Conservation (phyloP, 2,797 vertebrate genomes). For the Myotis planiceps region DNA sequence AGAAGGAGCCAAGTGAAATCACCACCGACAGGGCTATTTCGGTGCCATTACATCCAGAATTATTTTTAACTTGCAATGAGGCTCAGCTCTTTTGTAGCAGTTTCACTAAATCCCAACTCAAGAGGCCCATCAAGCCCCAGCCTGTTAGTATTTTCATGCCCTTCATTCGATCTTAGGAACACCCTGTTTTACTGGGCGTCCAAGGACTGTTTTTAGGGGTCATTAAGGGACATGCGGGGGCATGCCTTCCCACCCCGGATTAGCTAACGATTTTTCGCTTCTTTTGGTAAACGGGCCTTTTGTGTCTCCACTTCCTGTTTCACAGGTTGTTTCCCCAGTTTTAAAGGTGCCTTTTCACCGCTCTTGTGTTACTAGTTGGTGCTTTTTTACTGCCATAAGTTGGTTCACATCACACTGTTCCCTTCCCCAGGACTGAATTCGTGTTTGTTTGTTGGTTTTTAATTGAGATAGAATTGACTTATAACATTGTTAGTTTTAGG, state of each 20-base stretch:
- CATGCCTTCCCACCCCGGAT: not conserved
- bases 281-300: not conserved
- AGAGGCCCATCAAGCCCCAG: not conserved
- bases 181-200: not conserved
- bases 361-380: not conserved
- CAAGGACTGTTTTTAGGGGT: not conserved
- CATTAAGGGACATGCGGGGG: not conserved
- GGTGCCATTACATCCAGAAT: not conserved
- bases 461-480: not conserved
- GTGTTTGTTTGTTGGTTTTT: not conserved
- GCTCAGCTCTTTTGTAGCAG: not conserved
- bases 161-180: not conserved
- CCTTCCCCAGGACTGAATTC: not conserved
- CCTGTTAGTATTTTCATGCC: not conserved
- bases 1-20: not conserved
- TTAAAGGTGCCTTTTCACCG: not conserved
- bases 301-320: not conserved
- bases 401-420: not conserved
- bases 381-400: not conserved
- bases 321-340: not conserved
- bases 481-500: not conserved
- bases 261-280: not conserved
- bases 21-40: not conserved
- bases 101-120: not conserved
- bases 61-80: slow-evolving; percentile 22